Evolutionary conservation across 2,113 vertebrate species (phyloP), one percentile per base, ranked within the genome.

Genomic region (Taxidea taxus): DNA sequence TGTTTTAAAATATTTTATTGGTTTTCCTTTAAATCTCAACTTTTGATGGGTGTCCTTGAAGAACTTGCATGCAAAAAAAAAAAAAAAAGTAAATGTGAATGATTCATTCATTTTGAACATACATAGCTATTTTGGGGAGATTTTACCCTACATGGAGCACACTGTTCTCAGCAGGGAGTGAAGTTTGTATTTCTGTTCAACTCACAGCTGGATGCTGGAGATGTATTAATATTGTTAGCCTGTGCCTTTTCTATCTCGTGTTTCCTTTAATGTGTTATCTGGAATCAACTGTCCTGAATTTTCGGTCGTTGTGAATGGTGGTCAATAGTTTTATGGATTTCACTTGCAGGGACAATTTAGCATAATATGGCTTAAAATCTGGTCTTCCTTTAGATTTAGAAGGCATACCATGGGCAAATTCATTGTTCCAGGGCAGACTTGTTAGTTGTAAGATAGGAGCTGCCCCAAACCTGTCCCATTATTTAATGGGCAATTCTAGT

Each of bases 1-100:
- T 98, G 97, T 98, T 99, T 98, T 98, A 97, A 98, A 98, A 98
- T 98, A 97, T 97, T 90, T 85, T 0, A 75, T 98, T 98, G 94
- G 95, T 98, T 98, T 98, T 98, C 87, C 94, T 94, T 42, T 72
- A 90, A 98, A 85, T 97, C 96, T 94, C 97, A 97, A 97, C 56
- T 97, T 97, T 97, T 98, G 97, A 96, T 94, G 97, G 90, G 94
- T 97, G 96, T 98, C 97, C 44, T 78, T 47, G 31, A 91, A 98
- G 93, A 93, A 93, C 97, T 98, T 98, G 97, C 94, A 97, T 98
- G 97, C 96, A 98, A 97, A 97, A 97, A 60, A 58, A 98, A 97
- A 97, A 97, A 58, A 62, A 97, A 82, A 84, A 97, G 96, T 94
- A 85, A 98, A 77, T 98, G 98, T 98, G 98, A 97, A 97, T 98